Evolutionary conservation across 2,113 vertebrate genomes (phyloP).

Genomic region (Sylvia atricapilla): DNA sequence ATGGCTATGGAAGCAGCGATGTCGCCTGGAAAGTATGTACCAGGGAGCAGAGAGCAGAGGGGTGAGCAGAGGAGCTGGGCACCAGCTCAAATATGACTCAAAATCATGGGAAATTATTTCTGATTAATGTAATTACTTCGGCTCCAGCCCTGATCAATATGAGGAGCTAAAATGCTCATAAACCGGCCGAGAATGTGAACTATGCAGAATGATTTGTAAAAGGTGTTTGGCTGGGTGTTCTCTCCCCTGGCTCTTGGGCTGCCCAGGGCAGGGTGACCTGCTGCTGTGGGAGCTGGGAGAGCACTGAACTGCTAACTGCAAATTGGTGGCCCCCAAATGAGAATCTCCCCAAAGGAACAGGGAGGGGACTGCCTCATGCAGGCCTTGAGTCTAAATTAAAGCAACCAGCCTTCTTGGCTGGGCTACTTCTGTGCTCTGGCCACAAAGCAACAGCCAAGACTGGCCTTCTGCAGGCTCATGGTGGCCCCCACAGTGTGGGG

Average conservation of each 20-base stretch:
- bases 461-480: not conserved
- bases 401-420: not conserved
- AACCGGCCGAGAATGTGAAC: conserved; percentile 54
- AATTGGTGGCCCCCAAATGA: not conserved
- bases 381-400: not conserved
- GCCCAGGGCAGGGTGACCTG: not conserved
- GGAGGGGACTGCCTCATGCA: not conserved
- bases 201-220: conserved; percentile 55
- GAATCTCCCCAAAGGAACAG: not conserved
- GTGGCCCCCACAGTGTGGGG: rapidly evolving
- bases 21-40: conserved; percentile 69
- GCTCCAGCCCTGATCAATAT: conserved; percentile 69
- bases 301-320: not conserved
- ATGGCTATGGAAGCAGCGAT: conserved; percentile 58
- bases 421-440: not conserved
- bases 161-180: conserved; percentile 45
- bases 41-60: conserved; percentile 22
- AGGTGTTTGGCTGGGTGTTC: conserved; percentile 45
- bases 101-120: conserved; percentile 65
- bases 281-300: not conserved
- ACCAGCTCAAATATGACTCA: conserved; percentile 54
- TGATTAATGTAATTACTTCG: conserved; percentile 62
- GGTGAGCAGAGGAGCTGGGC: not conserved
- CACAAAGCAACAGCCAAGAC: not conserved
- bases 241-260: not conserved